These are phyloP conservation scores for Acropora tenuis DNA, from an alignment of 64 coral and sea anemone species.

Conservation along the genomic window DNA sequence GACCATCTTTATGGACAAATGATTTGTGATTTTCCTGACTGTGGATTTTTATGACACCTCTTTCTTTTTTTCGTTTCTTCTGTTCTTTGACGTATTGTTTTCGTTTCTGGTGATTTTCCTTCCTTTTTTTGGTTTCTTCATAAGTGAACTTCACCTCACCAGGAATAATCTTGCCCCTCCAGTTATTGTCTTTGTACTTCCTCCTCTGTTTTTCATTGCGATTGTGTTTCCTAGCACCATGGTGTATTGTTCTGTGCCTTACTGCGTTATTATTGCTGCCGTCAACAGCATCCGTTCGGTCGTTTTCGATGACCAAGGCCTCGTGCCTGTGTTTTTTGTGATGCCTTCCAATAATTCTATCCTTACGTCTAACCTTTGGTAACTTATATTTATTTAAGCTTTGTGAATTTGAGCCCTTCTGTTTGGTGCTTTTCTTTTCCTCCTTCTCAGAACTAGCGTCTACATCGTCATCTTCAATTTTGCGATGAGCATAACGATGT, in stretches of 20 bases:
- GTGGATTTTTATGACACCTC: background rate
- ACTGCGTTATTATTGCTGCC: constrained; percentile 1
- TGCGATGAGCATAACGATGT: constrained; percentile 3
- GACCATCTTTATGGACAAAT: background rate
- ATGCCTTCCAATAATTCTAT: background rate
- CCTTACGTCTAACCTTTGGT: background rate
- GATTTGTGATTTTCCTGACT: background rate
- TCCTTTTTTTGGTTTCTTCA: background rate
- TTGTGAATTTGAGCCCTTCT: background rate
- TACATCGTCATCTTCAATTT: constrained; percentile 4
- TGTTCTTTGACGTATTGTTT: background rate
- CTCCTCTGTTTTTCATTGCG: background rate
- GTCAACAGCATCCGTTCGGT: constrained; percentile 3
- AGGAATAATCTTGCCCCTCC: constrained; percentile 16
- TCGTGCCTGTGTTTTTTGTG: background rate
- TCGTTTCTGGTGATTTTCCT: background rate
- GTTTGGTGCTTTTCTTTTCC: background rate
- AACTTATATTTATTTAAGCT: background rate
- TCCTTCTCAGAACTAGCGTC: background rate
- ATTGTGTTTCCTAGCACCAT: background rate
- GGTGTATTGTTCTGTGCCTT: background rate
- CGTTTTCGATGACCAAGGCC: background rate
- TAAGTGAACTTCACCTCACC: constrained; percentile 4
- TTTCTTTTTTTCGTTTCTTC: background rate
- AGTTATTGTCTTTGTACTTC: background rate